These are phyloP conservation scores for Pomatorhinus ruficollis DNA, from an alignment of 2,113 vertebrate genomes.

Conservation along the genomic window DNA sequence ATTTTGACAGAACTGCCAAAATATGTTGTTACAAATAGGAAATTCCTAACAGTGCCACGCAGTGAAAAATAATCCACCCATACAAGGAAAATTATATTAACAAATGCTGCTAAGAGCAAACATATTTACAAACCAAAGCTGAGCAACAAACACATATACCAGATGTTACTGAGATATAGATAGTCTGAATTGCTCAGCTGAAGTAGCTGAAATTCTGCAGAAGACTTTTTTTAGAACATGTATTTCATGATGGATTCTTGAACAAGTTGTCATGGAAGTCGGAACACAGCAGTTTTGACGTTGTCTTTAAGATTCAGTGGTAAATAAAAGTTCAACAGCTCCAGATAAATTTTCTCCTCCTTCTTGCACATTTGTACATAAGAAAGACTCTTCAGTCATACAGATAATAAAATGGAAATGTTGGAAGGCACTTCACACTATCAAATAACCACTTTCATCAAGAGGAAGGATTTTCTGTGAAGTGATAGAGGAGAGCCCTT, in stretches of 20 bases:
- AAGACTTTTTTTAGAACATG: neutral
- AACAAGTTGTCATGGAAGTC: constrained; percentile 1
- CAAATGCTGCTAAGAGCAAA: constrained; percentile 38
- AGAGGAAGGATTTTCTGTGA: neutral
- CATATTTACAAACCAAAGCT: constrained; percentile 57
- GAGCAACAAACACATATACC: constrained; percentile 32
- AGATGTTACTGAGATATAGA: constrained; percentile 59
- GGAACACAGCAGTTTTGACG: neutral
- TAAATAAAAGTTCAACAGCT: neutral
- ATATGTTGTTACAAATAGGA: neutral
- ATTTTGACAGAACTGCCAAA: constrained; percentile 7
- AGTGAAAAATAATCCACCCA: constrained; percentile 46
- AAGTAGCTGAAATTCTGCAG: constrained; percentile 28
- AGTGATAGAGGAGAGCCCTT: neutral
- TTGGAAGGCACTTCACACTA: neutral
- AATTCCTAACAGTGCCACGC: neutral
- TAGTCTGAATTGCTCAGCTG: constrained; percentile 33
- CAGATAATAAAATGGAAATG: neutral
- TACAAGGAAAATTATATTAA: constrained; percentile 45
- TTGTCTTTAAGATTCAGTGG: neutral
- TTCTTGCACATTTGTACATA: neutral
- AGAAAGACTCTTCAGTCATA: neutral
- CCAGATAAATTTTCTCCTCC: neutral
- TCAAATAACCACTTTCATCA: neutral
- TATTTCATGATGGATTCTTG: neutral